phyloP scores from a whole-genome alignment of 2,113 vertebrate species.

The Promerops cafer region DNA sequence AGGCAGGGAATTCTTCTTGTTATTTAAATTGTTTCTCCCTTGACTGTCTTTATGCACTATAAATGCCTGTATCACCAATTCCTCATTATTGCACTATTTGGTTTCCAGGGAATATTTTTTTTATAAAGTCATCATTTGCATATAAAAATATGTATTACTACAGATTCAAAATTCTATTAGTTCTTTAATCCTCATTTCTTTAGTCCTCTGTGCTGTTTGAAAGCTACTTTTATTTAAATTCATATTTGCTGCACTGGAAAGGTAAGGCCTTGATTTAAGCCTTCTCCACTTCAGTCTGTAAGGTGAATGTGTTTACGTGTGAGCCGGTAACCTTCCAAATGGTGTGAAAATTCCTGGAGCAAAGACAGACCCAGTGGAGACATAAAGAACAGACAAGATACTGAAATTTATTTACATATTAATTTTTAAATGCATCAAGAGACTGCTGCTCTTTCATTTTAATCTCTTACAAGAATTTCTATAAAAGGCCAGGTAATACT shows the following conservation, averaged over 20 bases:
- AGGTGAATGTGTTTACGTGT: not conserved
- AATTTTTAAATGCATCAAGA: not conserved
- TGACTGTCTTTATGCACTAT: not conserved
- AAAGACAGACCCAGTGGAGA: not conserved
- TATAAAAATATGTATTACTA: conserved; percentile 11
- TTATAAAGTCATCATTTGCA: not conserved
- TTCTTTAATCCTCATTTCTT: not conserved
- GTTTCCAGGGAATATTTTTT: not conserved
- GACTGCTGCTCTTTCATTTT: not conserved
- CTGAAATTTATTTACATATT: not conserved
- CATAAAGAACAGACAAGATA: not conserved
- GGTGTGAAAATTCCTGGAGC: not conserved
- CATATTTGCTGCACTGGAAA: conserved; percentile 23
- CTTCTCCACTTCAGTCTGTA: not conserved
- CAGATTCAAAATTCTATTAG: not conserved
- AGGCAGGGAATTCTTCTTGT: not conserved
- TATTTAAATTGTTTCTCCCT: not conserved
- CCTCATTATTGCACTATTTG: not conserved
- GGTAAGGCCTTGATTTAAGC: conserved; percentile 3
- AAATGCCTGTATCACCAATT: not conserved
- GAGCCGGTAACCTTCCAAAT: not conserved
- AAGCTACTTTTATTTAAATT: conserved; percentile 42
- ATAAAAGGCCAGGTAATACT: not conserved
- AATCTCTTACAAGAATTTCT: not conserved
- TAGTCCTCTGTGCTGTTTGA: not conserved